Conservation (phyloP, 92 coral and sea anemone genomes). For the Zoanthus sociatus region DNA sequence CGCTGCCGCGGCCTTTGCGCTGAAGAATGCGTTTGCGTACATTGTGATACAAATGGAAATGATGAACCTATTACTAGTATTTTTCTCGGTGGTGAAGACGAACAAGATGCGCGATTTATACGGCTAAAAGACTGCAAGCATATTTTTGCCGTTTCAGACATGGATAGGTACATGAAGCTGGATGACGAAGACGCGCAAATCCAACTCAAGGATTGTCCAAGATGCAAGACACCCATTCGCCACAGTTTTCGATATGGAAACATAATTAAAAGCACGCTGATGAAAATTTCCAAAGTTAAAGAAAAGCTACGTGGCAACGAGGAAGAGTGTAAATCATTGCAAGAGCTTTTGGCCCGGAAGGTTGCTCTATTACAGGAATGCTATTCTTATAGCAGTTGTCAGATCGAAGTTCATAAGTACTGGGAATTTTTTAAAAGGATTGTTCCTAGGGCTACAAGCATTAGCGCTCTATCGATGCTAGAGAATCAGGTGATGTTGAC, state of each 20-base stretch:
- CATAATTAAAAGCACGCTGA: constrained; percentile 65
- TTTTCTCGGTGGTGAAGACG: constrained; percentile 79
- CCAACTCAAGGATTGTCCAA: constrained; percentile 81
- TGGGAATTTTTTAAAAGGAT: not conserved
- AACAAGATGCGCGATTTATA: constrained; percentile 77
- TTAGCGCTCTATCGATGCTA: not conserved
- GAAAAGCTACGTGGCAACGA: constrained; percentile 46
- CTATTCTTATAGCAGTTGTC: not conserved
- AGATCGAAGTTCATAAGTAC: not conserved
- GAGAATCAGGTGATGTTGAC: constrained; percentile 64
- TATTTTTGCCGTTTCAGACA: constrained; percentile 78
- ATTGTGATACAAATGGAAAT: constrained; percentile 61
- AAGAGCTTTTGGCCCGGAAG: not conserved
- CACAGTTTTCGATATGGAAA: constrained; percentile 79
- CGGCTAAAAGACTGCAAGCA: constrained; percentile 80
- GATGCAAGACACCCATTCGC: constrained; percentile 74
- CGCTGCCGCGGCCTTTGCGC: constrained; percentile 81
- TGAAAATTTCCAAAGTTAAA: constrained; percentile 10
- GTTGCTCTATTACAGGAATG: constrained; percentile 15
- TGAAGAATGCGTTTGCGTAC: constrained; percentile 78
- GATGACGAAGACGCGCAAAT: constrained; percentile 34
- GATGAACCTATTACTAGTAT: constrained; percentile 58
- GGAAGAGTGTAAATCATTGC: constrained; percentile 32
- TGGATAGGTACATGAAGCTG: constrained; percentile 64
- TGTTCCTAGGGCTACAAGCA: not conserved